A percentile compares a stretch with the other conserved stretches of the same genome.
phyloP scores from a whole-genome alignment of 2,888 invertebrate species.

The Syrphus vitripennis region DNA sequence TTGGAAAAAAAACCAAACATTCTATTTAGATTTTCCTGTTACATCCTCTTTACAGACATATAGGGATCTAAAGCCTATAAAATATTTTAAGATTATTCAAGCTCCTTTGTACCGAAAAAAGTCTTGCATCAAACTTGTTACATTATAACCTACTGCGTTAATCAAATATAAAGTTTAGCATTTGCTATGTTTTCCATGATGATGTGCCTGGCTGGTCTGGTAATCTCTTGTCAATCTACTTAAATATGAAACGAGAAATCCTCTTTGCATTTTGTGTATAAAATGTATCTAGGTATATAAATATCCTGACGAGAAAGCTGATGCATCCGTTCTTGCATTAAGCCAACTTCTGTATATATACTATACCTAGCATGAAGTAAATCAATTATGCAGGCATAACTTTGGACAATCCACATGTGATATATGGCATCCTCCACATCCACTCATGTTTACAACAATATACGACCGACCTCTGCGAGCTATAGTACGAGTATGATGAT shows the following conservation, averaged over 20 bases:
- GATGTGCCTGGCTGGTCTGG: constrained; percentile 11
- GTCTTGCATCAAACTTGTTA: constrained; percentile 8
- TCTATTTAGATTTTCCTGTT: neutral
- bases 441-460: constrained; percentile 69
- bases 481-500: no score
- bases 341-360: neutral
- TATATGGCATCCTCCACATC: constrained; percentile 66
- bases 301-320: neutral
- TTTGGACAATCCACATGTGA: constrained; percentile 67
- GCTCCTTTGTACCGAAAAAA: constrained; percentile 15
- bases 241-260: constrained; percentile 63
- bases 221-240: constrained; percentile 70
- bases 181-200: constrained; percentile 30
- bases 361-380: constrained; percentile 39
- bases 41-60: neutral
- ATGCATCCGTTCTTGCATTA: constrained; percentile 55
- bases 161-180: constrained; percentile 45
- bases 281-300: neutral
- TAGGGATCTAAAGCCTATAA: neutral
- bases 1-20: neutral
- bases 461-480: constrained; percentile 39
- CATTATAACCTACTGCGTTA: constrained; percentile 1
- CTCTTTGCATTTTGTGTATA: constrained; percentile 48
- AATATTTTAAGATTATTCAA: constrained; percentile 12
- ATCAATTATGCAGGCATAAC: constrained; percentile 72